Evolutionary conservation across 2,113 vertebrate genomes (phyloP), one percentile per base, ranked within the genome.

Genomic region (Machaerirhynchus nigripectus): DNA sequence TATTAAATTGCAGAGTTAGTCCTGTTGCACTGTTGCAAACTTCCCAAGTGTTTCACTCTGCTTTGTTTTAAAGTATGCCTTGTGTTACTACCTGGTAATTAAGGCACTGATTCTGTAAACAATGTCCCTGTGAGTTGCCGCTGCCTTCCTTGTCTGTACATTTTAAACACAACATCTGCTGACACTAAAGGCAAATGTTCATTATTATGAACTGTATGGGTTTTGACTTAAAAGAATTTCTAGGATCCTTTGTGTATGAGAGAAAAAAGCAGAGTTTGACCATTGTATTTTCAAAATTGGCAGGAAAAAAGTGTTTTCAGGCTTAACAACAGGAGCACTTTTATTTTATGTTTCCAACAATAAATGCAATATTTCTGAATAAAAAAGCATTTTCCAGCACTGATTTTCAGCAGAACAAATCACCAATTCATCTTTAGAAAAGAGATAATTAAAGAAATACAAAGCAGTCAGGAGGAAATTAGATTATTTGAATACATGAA

Each of bases 61-160:
- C 13, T 70, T 89, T 77, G 20, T 31, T 91, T 93, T 82, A 55
- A 13, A 55, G 27, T 33, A 14, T 44, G 50, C 33, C 44, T 91
- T 74, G 46, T 39, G 12, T 57, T 73, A 44, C 18, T 63, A 59
- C 49, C 56, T 90, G 35, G 13, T 77, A 89, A 69, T 82, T 69
- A 76, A 86, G 27, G 46, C n/a, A 30, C 2, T 13, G 46, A 35
- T 40, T 64, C 74, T 79, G 24, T 73, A 86, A 92, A 77, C 21
- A 11, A 33, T 9, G 14, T 69, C 33, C 31, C 57, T 47, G 9
- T 46, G 37, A 61, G 46, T n/a, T 85, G 50, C 35, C 0, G 0
- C 35, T 88, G 46, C 26, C 8, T 24, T 92, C 67, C 13, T 73
- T 46, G 15, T n/a, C 31, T 80, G 12, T 31, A 23, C n/a, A 30